Conservation (phyloP, 2,113 vertebrate species). For the Salvator merianae region DNA sequence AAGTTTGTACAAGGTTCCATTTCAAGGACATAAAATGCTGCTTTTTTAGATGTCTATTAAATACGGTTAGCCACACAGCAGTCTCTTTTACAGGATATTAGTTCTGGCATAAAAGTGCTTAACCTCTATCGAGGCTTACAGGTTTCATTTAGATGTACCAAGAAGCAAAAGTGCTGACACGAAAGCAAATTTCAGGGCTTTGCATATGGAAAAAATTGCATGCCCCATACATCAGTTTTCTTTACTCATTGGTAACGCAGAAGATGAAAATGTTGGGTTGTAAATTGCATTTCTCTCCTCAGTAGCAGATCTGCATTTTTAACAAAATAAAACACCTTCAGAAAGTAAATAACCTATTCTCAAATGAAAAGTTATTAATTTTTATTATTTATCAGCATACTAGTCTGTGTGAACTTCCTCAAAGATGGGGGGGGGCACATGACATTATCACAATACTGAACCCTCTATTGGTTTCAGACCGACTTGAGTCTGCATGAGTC, state of each 20-base stretch:
- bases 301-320: not conserved
- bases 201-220: not conserved
- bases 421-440: no score
- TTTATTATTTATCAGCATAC: no score
- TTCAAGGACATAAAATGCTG: conserved; percentile 17
- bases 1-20: not conserved
- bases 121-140: conserved; percentile 33
- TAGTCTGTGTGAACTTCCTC: no score
- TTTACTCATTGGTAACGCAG: not conserved
- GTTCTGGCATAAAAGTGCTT: conserved; percentile 22
- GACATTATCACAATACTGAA: no score
- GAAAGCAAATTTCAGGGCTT: not conserved
- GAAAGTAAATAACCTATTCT: not conserved
- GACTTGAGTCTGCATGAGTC: no score
- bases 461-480: no score
- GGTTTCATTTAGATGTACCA: conserved; percentile 27
- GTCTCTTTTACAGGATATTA: conserved; percentile 18
- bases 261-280: not conserved
- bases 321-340: not conserved
- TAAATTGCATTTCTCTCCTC: not conserved
- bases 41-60: conserved; percentile 17
- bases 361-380: no score
- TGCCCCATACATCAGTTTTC: not conserved
- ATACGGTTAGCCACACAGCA: conserved; percentile 22
- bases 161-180: conserved; percentile 9